phyloP scores from a whole-genome alignment of 1,140 invertebrate species.

The Rhagoletis pomonella region DNA sequence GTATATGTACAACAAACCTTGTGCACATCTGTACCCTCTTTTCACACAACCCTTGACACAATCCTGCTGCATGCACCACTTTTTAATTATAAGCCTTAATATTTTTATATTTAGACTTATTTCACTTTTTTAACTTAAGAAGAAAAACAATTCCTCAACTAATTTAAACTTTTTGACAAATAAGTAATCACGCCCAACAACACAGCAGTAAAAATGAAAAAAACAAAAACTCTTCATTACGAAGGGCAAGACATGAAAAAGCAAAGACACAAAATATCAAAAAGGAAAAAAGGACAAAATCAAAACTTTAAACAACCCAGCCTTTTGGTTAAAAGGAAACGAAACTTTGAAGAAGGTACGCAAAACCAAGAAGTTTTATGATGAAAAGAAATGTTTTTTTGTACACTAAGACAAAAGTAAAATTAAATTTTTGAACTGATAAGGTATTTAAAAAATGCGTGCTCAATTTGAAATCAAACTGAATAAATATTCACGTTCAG shows the following conservation, averaged over 20 bases:
- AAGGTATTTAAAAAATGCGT: no score
- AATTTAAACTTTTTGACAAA: constrained; percentile 69
- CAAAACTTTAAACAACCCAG: constrained; percentile 17
- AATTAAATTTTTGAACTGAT: no score
- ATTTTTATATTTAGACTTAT: background rate
- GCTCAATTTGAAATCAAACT: no score
- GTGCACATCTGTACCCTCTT: background rate
- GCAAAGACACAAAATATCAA: background rate
- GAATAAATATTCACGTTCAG: no score
- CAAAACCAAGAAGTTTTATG: background rate
- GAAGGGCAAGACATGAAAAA: constrained; percentile 57
- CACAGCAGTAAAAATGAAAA: constrained; percentile 41
- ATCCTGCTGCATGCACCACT: background rate
- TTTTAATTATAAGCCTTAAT: constrained; percentile 15
- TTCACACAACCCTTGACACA: constrained; percentile 14
- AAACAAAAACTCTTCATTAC: constrained; percentile 58
- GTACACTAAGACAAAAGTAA: no score
- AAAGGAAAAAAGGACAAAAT: background rate
- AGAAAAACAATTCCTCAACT: constrained; percentile 64
- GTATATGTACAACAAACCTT: no score
- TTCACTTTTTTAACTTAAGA: background rate
- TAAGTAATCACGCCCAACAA: constrained; percentile 56
- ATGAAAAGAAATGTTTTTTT: background rate
- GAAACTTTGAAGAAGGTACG: constrained; percentile 9
- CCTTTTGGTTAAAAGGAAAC: constrained; percentile 21